Conservation (phyloP, 2,797 vertebrate species). For the Poeciliopsis presidionis region DNA sequence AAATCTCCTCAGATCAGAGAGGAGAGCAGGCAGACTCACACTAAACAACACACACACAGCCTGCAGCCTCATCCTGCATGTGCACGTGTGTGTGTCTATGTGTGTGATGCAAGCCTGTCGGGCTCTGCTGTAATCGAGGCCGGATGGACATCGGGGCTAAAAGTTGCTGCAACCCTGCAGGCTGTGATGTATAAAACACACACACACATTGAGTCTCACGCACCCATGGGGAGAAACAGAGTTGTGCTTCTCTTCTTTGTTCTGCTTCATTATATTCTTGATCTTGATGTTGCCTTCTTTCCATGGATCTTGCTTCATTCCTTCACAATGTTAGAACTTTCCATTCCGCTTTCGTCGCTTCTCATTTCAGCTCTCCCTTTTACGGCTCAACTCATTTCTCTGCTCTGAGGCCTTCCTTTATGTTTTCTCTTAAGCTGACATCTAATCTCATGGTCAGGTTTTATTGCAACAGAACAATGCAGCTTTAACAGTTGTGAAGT, state of each 20-base stretch:
- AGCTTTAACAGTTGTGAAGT: not conserved
- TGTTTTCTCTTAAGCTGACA: not conserved
- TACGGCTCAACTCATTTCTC: not conserved
- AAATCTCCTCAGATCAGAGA: conserved; percentile 53
- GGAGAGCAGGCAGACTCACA: conserved; percentile 47
- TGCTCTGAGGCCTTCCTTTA: not conserved
- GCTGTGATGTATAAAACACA: conserved; percentile 65
- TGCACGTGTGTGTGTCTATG: conserved; percentile 31
- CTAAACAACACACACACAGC: conserved; percentile 27
- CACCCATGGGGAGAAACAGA: conserved; percentile 16
- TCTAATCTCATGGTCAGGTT: conserved; percentile 11
- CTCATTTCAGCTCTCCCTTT: not conserved
- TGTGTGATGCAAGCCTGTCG: conserved; percentile 69
- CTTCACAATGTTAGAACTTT: conserved; percentile 31
- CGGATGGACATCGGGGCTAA: conserved; percentile 67
- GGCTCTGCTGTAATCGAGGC: conserved; percentile 69
- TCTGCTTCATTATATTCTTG: conserved; percentile 58
- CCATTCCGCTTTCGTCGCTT: not conserved
- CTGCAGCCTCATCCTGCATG: conserved; percentile 27
- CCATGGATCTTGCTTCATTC: conserved; percentile 41
- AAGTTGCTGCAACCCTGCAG: conserved; percentile 68
- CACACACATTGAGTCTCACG: conserved; percentile 44
- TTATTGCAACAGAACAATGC: not conserved
- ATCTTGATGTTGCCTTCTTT: conserved; percentile 33
- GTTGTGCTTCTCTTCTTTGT: conserved; percentile 46